Evolutionary conservation across 2,888 invertebrate genomes (phyloP), one percentile per base, ranked within the genome.

Genomic region (Acholoe squamosa): DNA sequence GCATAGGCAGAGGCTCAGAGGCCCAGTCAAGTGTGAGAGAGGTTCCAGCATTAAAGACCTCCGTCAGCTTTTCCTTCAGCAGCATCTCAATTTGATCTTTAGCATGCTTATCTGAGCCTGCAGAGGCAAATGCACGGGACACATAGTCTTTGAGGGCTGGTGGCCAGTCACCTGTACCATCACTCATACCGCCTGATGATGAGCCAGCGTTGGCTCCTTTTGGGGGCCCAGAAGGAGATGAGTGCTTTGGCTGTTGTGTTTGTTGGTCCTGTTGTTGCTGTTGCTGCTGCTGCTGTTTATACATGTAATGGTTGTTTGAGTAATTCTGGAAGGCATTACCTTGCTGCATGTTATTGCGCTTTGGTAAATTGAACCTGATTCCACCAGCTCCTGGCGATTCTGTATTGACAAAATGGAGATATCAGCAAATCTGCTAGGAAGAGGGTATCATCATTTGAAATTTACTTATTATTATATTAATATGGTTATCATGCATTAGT

Each of bases 71-170:
- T 67, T 98, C 98, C 96, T 99, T 99, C 91, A 99, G 96, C 94
- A 98, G 98, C 93, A 98, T 98, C 95, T 99, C 98, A 91, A 99
- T 98, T 96, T 98, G 98, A 96, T 99, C 98, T 95, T 98, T 98
- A 95, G 99, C 99, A 19, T 56, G 52, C 93, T 98, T 97, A 91
- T 97, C 97, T 22, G 98, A 98, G 94, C 97, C 97, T 95, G 98
- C 99, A 96, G 98, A 98, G 84, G 97, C 97, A 96, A 99, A 99
- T 95, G 99, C 98, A 92, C 98, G 97, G 94, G 98, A 97, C 25
- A 99, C 98, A 96, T 99, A 99, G 93, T 97, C 97, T 97, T 89
- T 98, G 97, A 94, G 96, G 97, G 91, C 96, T 97, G 12, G 97
- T 97, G 88, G 96, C 98, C 76, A 96, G 97, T 94, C 98, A 98